These are phyloP conservation scores for Drosophila virilis DNA, from an alignment of 1,140 invertebrate species.

Conservation along the genomic window DNA sequence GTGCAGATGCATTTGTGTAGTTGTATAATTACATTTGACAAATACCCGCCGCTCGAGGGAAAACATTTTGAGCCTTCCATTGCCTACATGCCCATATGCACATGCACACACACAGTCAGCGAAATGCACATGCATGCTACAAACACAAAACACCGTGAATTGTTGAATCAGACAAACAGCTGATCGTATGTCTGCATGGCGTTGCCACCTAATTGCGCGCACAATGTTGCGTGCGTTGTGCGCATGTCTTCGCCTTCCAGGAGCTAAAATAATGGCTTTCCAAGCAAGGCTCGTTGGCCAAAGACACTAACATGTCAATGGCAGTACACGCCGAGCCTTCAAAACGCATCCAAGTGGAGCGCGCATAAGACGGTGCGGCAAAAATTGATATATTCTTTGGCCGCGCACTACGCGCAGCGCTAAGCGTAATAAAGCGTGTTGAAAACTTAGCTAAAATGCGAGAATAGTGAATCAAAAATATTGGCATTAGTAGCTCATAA, in stretches of 20 bases:
- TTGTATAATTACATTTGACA: slow-evolving; percentile 69
- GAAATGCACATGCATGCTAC: neutral
- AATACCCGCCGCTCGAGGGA: slow-evolving; percentile 63
- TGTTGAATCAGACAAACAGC: slow-evolving; percentile 53
- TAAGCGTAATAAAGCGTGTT: neutral
- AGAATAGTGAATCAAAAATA: neutral
- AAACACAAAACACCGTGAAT: slow-evolving; percentile 48
- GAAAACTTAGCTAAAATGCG: neutral
- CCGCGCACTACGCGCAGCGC: slow-evolving; percentile 2
- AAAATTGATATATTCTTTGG: slow-evolving; percentile 7
- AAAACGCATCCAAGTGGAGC: slow-evolving; percentile 48
- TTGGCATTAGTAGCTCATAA: neutral
- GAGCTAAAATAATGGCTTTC: slow-evolving; percentile 37
- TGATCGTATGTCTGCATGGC: slow-evolving; percentile 39
- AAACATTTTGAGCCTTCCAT: slow-evolving; percentile 10
- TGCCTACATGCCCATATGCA: neutral
- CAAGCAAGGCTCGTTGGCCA: slow-evolving; percentile 51
- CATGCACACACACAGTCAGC: neutral
- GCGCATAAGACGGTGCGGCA: slow-evolving; percentile 36
- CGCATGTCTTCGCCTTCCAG: slow-evolving; percentile 65
- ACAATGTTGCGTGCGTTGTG: slow-evolving; percentile 36
- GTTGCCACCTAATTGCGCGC: slow-evolving; percentile 57
- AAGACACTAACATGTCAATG: slow-evolving; percentile 35
- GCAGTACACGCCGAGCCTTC: slow-evolving; percentile 76
- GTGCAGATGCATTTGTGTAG: slow-evolving; percentile 16